A percentile compares a stretch with the other conserved stretches of the same genome.
Conservation (phyloP, 2,888 invertebrate genomes). For the Noctua janthe region DNA sequence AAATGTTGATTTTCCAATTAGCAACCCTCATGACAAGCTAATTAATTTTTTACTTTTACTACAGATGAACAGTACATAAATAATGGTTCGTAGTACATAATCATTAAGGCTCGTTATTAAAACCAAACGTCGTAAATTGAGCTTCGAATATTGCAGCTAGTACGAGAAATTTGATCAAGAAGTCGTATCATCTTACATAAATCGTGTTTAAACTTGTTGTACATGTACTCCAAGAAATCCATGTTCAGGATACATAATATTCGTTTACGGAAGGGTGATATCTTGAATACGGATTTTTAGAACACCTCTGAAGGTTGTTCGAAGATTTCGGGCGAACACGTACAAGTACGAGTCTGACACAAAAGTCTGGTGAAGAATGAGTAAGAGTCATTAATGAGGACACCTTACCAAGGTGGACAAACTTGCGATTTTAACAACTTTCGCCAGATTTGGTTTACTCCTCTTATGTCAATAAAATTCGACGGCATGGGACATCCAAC, state of each 20-base stretch:
- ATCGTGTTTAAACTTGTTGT: not conserved
- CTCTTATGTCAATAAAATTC: too few species aligned
- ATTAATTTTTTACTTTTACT: not conserved
- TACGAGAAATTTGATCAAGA: constrained; percentile 6
- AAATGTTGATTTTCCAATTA: too few species aligned
- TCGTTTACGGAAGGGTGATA: not conserved
- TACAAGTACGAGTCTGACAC: not conserved
- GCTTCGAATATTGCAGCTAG: not conserved
- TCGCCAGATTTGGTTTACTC: too few species aligned
- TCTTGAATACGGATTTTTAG: not conserved
- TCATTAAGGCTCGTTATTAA: not conserved
- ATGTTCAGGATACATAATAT: not conserved
- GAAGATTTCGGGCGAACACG: not conserved
- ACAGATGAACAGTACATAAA: not conserved
- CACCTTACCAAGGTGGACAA: not conserved
- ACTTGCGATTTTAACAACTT: not conserved
- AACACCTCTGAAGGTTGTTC: not conserved
- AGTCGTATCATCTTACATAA: not conserved
- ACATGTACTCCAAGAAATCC: not conserved
- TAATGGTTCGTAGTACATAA: not conserved
- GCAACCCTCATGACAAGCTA: not conserved
- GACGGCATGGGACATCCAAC: too few species aligned
- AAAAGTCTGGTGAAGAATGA: not conserved
- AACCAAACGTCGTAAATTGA: not conserved
- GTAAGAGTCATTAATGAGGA: not conserved